A percentile compares a stretch with the other conserved stretches of the same genome.
phyloP scores from a whole-genome alignment of 2,113 vertebrate species.

The Dryoscopus gambensis region DNA sequence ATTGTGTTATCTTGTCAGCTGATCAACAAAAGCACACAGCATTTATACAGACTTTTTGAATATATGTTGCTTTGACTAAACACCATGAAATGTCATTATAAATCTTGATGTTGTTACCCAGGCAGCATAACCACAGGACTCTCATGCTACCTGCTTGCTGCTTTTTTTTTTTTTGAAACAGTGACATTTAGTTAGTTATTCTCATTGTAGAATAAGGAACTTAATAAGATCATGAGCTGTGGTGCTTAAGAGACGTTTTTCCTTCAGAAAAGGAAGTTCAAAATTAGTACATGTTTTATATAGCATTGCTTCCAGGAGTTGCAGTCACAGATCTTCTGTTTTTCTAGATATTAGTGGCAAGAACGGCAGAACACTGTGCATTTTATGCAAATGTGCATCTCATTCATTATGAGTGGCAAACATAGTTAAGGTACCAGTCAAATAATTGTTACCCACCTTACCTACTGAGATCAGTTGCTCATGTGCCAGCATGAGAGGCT shows the following conservation, averaged over 20 bases:
- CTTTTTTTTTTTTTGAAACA: neutral
- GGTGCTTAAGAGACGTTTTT: neutral
- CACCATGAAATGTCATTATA: constrained; percentile 55
- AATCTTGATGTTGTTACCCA: constrained; percentile 36
- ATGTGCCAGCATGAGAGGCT: neutral
- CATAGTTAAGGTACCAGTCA: neutral
- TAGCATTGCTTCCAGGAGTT: neutral
- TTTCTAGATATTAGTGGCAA: neutral
- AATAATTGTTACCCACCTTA: neutral
- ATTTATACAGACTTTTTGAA: neutral
- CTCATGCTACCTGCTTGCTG: neutral
- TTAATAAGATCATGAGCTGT: neutral
- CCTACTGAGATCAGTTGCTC: constrained; percentile 20
- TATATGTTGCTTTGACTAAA: constrained; percentile 53
- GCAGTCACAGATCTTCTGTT: neutral
- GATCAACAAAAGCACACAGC: constrained; percentile 29
- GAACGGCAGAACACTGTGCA: neutral
- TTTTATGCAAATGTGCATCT: constrained; percentile 25
- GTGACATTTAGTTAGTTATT: neutral
- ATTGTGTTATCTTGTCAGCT: constrained; percentile 37
- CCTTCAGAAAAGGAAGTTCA: neutral
- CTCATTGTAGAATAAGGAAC: neutral
- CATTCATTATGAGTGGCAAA: neutral
- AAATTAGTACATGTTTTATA: neutral
- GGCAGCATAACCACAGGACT: neutral